A percentile compares a stretch with the other conserved stretches of the same genome.
phyloP scores from a whole-genome alignment of 2,888 invertebrate genomes.

The Plebejus melissa region DNA sequence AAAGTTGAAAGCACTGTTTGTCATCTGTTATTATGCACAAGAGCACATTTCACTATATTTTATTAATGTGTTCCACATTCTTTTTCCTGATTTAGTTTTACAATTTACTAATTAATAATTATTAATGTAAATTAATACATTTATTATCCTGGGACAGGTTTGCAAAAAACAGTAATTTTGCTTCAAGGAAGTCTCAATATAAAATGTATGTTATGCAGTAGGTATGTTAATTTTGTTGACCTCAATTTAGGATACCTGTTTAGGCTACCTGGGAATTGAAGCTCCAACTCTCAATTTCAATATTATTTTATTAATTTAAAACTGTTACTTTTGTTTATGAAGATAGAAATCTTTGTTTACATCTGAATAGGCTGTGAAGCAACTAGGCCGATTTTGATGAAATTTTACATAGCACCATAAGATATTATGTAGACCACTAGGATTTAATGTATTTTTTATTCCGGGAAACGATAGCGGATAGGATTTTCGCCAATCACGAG shows the following conservation, averaged over 20 bases:
- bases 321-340: background rate
- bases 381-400: too few relatives aligned
- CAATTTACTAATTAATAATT: too few relatives aligned
- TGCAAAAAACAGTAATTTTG: background rate
- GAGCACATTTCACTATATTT: background rate
- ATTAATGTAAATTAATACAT: background rate
- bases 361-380: background rate
- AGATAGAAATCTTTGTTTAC: too few relatives aligned
- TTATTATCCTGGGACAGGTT: too few relatives aligned
- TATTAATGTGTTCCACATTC: background rate
- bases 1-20: slow-evolving; percentile 18
- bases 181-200: background rate
- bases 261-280: background rate
- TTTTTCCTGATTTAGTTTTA: background rate
- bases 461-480: background rate
- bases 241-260: background rate
- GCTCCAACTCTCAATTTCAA: background rate
- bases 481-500: background rate
- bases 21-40: background rate
- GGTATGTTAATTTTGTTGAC: background rate
- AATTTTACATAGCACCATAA: too few relatives aligned
- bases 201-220: background rate
- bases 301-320: background rate
- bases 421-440: background rate
- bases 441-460: background rate